These are phyloP conservation scores for Crypturellus undulatus DNA, from an alignment of 2,113 vertebrate species.

Conservation along the genomic window DNA sequence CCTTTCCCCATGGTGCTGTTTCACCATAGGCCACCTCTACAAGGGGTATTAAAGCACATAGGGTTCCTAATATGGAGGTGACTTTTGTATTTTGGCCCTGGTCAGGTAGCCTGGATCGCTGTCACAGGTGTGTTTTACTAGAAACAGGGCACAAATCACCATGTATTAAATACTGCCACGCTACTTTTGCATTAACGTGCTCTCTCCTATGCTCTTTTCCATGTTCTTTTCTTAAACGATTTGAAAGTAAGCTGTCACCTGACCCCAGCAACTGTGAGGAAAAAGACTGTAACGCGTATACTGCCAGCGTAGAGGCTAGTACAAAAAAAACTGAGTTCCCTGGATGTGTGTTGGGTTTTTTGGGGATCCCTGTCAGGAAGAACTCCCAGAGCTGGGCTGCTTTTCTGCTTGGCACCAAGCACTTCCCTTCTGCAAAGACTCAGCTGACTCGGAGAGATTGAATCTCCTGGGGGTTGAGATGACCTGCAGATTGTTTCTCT, in stretches of 20 bases:
- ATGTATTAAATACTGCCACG: neutral
- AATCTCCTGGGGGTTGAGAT: neutral
- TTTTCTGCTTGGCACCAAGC: neutral
- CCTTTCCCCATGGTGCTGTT: neutral
- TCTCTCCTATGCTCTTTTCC: neutral
- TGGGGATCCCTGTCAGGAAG: neutral
- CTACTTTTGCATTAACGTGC: neutral
- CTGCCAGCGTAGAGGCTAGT: accelerated
- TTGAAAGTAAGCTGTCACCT: neutral
- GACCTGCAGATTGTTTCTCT: accelerated
- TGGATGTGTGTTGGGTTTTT: neutral
- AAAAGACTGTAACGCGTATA: neutral
- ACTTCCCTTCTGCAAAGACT: neutral
- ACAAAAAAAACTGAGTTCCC: neutral
- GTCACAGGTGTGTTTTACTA: neutral
- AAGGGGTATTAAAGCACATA: neutral
- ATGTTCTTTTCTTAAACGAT: neutral
- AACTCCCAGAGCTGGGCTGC: neutral
- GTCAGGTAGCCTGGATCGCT: neutral
- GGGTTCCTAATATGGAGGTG: neutral
- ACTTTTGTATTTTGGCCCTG: neutral
- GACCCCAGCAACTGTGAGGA: neutral
- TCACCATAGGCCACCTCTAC: neutral
- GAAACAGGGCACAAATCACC: neutral
- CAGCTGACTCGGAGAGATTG: neutral